These are phyloP conservation scores for Bombycilla garrulus DNA, from an alignment of 2,113 vertebrate species.

Conservation along the genomic window DNA sequence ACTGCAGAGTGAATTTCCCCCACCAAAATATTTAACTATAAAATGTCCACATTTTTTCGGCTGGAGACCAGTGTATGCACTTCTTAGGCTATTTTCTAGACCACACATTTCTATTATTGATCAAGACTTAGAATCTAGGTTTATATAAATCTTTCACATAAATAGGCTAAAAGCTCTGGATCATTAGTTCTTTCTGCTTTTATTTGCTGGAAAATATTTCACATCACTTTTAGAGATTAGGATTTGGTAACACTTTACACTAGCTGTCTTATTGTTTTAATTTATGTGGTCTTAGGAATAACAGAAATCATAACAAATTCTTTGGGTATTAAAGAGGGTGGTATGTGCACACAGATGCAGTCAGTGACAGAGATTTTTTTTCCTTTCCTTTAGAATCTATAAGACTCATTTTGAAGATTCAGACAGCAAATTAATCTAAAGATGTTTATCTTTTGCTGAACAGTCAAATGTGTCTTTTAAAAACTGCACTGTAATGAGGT, in stretches of 20 bases:
- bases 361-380: neutral
- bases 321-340: conserved; percentile 18
- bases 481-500: neutral
- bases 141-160: conserved; percentile 33
- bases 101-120: neutral
- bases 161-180: conserved; percentile 16
- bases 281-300: conserved; percentile 36
- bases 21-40: neutral
- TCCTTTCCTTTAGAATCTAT: neutral
- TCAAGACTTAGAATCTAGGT: neutral
- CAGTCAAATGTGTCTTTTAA: neutral
- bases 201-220: conserved; percentile 49
- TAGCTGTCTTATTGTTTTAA: conserved; percentile 56
- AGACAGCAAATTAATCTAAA: neutral
- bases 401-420: neutral
- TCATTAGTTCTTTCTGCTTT: conserved; percentile 22
- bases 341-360: neutral
- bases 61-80: neutral
- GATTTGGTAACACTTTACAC: conserved; percentile 59
- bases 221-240: conserved; percentile 47
- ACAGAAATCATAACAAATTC: conserved; percentile 53
- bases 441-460: neutral
- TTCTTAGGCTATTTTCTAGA: neutral
- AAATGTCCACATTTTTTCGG: neutral
- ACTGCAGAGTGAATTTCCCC: neutral